These are phyloP conservation scores for Cryptus armator DNA, from an alignment of 2,888 invertebrate species.

Conservation along the genomic window DNA sequence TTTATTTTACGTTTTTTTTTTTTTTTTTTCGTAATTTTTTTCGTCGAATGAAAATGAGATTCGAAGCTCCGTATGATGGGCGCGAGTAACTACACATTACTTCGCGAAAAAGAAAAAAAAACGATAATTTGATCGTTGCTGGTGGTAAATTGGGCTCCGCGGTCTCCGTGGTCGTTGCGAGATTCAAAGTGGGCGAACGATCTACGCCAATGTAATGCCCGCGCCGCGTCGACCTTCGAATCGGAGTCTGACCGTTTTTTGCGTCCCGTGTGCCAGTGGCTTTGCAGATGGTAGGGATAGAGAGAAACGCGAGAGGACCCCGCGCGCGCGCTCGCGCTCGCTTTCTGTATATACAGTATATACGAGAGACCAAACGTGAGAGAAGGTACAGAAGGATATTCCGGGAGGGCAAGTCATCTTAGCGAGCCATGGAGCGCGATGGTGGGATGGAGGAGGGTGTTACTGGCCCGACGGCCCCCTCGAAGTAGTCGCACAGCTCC, in stretches of 20 bases:
- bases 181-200: conserved; percentile 53
- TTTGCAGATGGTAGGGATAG: conserved; percentile 52
- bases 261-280: conserved; percentile 71
- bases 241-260: conserved; percentile 82
- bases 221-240: conserved; percentile 81
- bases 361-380: conserved; percentile 52
- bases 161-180: conserved; percentile 2
- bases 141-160: background rate
- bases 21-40: background rate
- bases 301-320: conserved; percentile 56
- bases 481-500: conserved; percentile 26
- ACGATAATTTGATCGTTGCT: background rate
- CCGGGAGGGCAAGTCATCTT: conserved; percentile 58
- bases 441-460: conserved; percentile 45
- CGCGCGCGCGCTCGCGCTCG: conserved; percentile 4
- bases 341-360: background rate
- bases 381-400: conserved; percentile 47
- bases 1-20: background rate
- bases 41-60: background rate
- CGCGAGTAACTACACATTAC: background rate
- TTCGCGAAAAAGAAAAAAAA: background rate
- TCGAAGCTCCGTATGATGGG: background rate
- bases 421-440: conserved; percentile 44
- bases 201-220: conserved; percentile 81
- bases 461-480: conserved; percentile 58